Evolutionary conservation across 2,797 vertebrate genomes (phyloP).

Genomic region (Neostethus bicornis): DNA sequence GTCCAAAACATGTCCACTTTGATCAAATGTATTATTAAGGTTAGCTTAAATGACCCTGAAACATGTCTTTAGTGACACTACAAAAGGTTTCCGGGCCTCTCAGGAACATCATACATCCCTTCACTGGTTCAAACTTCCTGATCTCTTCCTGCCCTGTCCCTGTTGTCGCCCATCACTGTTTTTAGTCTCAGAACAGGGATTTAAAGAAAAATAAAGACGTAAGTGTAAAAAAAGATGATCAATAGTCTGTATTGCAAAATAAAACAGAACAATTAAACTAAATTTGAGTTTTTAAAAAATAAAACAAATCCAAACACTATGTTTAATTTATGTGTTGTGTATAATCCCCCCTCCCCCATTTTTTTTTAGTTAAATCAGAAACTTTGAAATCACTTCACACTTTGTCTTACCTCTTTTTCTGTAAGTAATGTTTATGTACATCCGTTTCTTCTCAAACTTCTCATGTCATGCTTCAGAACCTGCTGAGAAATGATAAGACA

Average conservation of each 20-base stretch:
- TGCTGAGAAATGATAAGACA: constrained; percentile 68
- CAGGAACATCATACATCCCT: not conserved
- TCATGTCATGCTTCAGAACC: constrained; percentile 27
- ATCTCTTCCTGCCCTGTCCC: not conserved
- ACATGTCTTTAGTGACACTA: not conserved
- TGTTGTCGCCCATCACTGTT: too few relatives aligned
- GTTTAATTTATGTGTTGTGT: too few relatives aligned
- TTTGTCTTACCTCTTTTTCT: constrained; percentile 10
- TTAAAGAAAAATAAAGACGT: not conserved
- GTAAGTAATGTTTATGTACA: constrained; percentile 40
- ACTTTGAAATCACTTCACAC: not conserved
- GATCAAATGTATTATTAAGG: not conserved
- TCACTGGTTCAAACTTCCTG: not conserved
- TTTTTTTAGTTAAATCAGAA: not conserved
- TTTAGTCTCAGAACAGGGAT: not conserved
- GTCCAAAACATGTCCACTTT: not conserved
- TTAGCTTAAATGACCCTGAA: not conserved
- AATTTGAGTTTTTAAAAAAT: not conserved
- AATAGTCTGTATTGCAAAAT: too few relatives aligned
- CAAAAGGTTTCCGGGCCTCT: not conserved
- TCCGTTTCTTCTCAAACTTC: constrained; percentile 37
- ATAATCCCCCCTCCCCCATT: too few relatives aligned
- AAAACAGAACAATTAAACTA: too few relatives aligned
- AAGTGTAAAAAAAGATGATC: too few relatives aligned
- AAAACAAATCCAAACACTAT: too few relatives aligned